Conservation (phyloP, 2,113 vertebrate genomes). For the Emydocephalus ijimae region DNA sequence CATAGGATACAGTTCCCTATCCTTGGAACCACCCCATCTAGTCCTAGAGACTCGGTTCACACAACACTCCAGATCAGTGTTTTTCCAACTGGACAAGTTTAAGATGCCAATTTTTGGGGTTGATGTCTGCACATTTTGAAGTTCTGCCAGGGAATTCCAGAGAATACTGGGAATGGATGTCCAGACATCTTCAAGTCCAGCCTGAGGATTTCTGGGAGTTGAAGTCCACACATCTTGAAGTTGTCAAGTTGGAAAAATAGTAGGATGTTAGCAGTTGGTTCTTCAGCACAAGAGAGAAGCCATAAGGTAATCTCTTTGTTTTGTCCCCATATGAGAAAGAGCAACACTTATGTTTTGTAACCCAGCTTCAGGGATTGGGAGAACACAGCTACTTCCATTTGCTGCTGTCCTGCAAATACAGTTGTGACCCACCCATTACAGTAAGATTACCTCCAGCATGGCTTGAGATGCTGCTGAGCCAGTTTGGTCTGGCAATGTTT, state of each 20-base stretch:
- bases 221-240: not conserved
- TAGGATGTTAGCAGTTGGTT: not conserved
- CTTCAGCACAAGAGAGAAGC: not conserved
- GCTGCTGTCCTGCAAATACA: not conserved
- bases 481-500: not conserved
- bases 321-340: not conserved
- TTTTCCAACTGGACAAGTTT: not conserved
- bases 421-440: not conserved
- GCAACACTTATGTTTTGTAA: not conserved
- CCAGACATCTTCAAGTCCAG: not conserved
- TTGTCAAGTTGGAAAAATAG: not conserved
- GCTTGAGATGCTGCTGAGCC: not conserved
- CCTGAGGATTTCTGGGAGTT: not conserved
- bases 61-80: not conserved
- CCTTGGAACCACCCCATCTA: not conserved
- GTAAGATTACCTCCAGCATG: not conserved
- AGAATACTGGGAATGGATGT: not conserved
- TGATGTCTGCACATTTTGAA: not conserved
- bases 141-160: not conserved
- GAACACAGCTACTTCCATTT: not conserved
- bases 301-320: not conserved
- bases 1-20: not conserved
- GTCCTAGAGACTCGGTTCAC: not conserved
- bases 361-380: not conserved
- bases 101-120: not conserved